Base-by-base conservation (phyloP, 2,888 invertebrate genomes). In the Xestoiulus laeticollis region DNA sequence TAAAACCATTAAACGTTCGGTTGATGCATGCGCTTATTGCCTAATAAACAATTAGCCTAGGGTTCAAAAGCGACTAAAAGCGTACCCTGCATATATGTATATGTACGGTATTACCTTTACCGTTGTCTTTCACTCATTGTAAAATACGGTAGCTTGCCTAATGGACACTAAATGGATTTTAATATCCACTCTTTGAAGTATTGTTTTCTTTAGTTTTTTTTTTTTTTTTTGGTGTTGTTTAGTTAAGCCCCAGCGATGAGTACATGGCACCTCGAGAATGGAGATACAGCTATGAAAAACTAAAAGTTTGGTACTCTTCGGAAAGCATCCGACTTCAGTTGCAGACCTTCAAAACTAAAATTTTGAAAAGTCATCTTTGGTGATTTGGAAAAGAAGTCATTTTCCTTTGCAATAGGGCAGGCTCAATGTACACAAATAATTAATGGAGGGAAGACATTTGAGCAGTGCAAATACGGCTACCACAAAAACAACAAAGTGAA, bases 11-110 rank as follows among this genome's bases (percentile, higher is more conserved):
- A 68, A 68, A 68, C 68, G 68, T n/a, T 68, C 68, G 68, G 68
- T 26, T 26, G 68, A 22, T 68, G 22, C 68, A 68, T 10, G 68
- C 1, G 10, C n/a, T 22, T 68, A 68, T 68, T 68, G 22, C 68
- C 68, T 68, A 68, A 68, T 68, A 68, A 68, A 68, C 68, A 68
- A 68, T 68, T 68, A 68, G 68, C 68, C 68, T 68, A 68, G 68
- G 68, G 68, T 68, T 68, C 68, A 68, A 68, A 68, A 68, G 68
- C 68, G 22, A 22, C 68, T 68, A 68, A 68, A 68, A 68, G 68
- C 68, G 68, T 68, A 68, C 68, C 22, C 26, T 2, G 26, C 68
- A 8, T 26, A 6, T n/a, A n/a, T n/a, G n/a, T n/a, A n/a, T n/a
- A n/a, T n/a, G n/a, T n/a, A n/a, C n/a, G n/a, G n/a, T n/a, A n/a